These are phyloP conservation scores for Tanaodytes sp. DNA, from an alignment of 2,888 invertebrate genomes.

Conservation along the genomic window DNA sequence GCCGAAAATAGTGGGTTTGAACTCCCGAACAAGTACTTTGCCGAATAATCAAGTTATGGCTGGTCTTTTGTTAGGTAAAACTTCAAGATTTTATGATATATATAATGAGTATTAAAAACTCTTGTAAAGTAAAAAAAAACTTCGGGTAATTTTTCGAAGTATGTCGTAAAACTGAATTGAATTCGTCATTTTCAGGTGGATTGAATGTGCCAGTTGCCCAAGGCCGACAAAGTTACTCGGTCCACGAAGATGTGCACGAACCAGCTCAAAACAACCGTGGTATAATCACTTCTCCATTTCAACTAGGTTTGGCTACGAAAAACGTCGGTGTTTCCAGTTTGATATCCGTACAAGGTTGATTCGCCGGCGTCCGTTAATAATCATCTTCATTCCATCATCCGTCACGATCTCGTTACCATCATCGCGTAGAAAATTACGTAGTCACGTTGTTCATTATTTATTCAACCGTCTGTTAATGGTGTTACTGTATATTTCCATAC, in stretches of 20 bases:
- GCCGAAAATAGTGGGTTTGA: slow-evolving; percentile 57
- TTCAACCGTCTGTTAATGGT: slow-evolving; percentile 23
- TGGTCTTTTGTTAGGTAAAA: slow-evolving; percentile 22
- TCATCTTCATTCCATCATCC: slow-evolving; percentile 7
- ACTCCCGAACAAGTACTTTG: neutral
- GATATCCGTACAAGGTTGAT: slow-evolving; percentile 42
- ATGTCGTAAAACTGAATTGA: no score
- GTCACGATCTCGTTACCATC: slow-evolving; percentile 30
- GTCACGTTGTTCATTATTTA: slow-evolving; percentile 25
- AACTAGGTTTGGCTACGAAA: slow-evolving; percentile 28
- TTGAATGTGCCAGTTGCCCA: slow-evolving; percentile 23
- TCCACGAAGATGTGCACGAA: slow-evolving; percentile 31
- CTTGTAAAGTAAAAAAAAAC: neutral
- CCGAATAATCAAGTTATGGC: slow-evolving; percentile 24
- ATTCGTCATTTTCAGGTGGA: slow-evolving; percentile 5
- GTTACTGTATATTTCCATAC: neutral
- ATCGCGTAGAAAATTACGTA: slow-evolving; percentile 8
- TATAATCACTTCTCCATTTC: slow-evolving; percentile 23
- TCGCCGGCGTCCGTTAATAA: neutral
- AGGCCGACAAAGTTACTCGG: slow-evolving; percentile 27
- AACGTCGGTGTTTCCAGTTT: slow-evolving; percentile 38
- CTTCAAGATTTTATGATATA: no score
- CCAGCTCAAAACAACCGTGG: slow-evolving; percentile 4
- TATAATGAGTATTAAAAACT: neutral
- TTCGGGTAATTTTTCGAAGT: neutral